Conservation (phyloP, 2,888 invertebrate species). For the Agrotis segetum region DNA sequence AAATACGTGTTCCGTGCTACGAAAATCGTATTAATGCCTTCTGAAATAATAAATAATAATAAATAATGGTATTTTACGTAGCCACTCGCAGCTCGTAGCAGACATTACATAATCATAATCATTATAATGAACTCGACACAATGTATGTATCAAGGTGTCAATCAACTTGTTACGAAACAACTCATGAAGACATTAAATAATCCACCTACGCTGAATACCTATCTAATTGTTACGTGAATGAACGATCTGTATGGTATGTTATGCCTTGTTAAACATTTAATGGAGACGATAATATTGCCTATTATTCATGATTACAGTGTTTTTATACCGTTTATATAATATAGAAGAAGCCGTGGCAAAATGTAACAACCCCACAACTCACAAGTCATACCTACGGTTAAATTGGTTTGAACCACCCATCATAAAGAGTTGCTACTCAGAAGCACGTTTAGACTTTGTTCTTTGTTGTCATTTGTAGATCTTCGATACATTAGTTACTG, state of each 20-base stretch:
- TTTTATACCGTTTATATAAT: background rate
- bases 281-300: background rate
- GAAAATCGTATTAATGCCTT: conserved; percentile 15
- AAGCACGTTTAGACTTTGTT: too few species aligned
- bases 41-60: too few species aligned
- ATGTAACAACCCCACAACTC: too few species aligned
- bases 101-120: conserved; percentile 23
- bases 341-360: too few species aligned
- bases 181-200: background rate
- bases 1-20: conserved; percentile 42
- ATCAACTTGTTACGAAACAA: conserved; percentile 12
- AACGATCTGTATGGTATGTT: background rate
- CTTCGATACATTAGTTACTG: too few species aligned
- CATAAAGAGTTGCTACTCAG: too few species aligned
- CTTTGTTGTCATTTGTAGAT: too few species aligned
- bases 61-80: too few species aligned
- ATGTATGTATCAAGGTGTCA: background rate
- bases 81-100: conserved; percentile 13
- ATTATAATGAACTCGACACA: background rate
- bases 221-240: conserved; percentile 7
- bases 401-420: too few species aligned
- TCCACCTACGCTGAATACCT: background rate
- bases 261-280: background rate
- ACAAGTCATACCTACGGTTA: too few species aligned
- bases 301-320: background rate